These are phyloP conservation scores for Typhlomys cinereus DNA, from an alignment of 2,113 vertebrate genomes.

Conservation along the genomic window DNA sequence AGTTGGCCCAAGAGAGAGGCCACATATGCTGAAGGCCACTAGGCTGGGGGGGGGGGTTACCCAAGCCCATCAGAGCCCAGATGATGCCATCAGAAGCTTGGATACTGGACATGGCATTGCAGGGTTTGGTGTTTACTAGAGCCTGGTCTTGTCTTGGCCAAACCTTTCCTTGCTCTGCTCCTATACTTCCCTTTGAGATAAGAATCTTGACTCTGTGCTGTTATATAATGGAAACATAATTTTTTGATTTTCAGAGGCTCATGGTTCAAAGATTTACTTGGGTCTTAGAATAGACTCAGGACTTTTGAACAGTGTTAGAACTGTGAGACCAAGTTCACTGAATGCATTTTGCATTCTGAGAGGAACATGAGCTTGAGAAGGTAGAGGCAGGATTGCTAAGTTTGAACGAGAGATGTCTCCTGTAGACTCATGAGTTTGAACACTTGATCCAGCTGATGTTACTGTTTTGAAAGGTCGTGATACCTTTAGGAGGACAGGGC, in stretches of 20 bases:
- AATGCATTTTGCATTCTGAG: background rate
- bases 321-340: background rate
- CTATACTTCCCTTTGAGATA: background rate
- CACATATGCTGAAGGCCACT: background rate
- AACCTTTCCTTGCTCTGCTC: background rate
- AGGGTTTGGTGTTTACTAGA: background rate
- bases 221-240: background rate
- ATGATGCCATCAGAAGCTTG: background rate
- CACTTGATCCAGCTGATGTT: background rate
- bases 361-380: background rate
- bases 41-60: background rate
- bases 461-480: background rate
- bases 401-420: background rate
- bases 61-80: background rate
- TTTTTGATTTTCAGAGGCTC: background rate
- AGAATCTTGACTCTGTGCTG: background rate
- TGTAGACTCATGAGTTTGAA: background rate
- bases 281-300: background rate
- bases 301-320: background rate
- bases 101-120: too few species aligned
- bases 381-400: background rate
- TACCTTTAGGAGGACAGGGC: background rate
- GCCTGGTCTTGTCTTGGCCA: background rate
- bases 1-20: background rate
- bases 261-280: background rate